Evolutionary conservation across 2,113 vertebrate species (phyloP), one percentile per base, ranked within the genome.

Genomic region (Chaenogobius annularis): DNA sequence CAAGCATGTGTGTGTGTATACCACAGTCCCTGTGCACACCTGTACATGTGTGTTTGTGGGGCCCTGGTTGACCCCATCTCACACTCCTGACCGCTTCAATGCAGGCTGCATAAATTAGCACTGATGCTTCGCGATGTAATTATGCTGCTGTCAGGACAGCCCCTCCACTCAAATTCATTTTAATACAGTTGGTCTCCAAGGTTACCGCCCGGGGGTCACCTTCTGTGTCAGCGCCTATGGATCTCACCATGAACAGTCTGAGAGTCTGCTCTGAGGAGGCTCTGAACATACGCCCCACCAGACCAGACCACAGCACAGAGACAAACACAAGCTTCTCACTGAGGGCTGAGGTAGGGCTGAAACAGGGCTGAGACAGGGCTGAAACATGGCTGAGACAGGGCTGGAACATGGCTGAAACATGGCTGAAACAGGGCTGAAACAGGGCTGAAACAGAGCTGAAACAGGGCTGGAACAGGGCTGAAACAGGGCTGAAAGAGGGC

Each of bases 121-220:
- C 96, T 96, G 98, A 98, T 96, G 95, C 95, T 96, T 95, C 92
- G 91, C 96, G 94, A 96, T 98, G 98, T 98, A 99, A 98, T 99
- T 98, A 98, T 97, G 96, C 96, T 94, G 96, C 96, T 98, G 97
- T 98, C 97, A 99, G 95, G 89, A 85, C 77, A 90, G 94, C 94
- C 95, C 95, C 96, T 83, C 96, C 94, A 94, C 96, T 94, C 95
- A 99, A 96, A 98, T 98, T 98, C 95, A 97, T 98, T 98, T 98
- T 98, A 98, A 99, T 99, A 99, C 97, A 98, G 95, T 97, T 96
- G 96, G 95, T 91, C 90, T 91, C 87, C 95, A 97, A 98, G 98
- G 98, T 98, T 95, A 98, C 94, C 93, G 93, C 93, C 94, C 93
- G 84, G 92, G 93, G 94, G 96, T 98, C 96, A 98, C 96, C 96